Evolutionary conservation across 2,797 vertebrate species (phyloP), one percentile per base, ranked within the genome.

Genomic region (Corythornis leucogaster): DNA sequence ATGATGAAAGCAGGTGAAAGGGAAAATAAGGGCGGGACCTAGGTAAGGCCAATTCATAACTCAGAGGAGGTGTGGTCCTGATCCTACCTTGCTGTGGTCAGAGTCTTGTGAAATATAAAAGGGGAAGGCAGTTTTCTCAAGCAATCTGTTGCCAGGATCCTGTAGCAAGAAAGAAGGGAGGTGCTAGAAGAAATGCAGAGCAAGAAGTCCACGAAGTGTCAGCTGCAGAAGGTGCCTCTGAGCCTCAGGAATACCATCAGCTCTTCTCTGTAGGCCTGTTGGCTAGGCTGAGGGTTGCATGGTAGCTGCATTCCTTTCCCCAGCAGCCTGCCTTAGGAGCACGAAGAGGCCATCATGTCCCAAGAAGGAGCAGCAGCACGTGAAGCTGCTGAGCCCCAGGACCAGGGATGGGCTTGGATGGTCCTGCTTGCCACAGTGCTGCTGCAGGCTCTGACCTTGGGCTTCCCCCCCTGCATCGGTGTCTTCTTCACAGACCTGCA

Each of bases 401-500:
- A 99, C 45, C 97, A 91, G 11, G 98, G 98, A 9, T 99, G 99
- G 99, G 98, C 99, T 66, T 99, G 99, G 99, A 96, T 98, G 95
- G 99, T 99, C 61, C 97, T 99, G 87, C 35, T 97, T 1, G 98
- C 99, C 33, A 97, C 98, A 26, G 92, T 99, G 96, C 4, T 99
- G 58, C 97, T 98, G 25, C 97, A 99, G 92, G 98, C 96, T 19
- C 81, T 99, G 95, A 99, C 99, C 0, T 85, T 99, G 93, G 98
- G 98, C 33, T 99, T 99, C 90, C 98, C 99, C 8, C 89, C 97
- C 22, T 99, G 98, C 38, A 94, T 98, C 1, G 98, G 99, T 1
- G 96, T 99, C 96, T 99, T 99, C 97, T 99, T 99, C 98, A 98
- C 95, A 0, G 98, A 99, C 64, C 97, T 99, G 70, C 99, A 99